A percentile compares a stretch with the other conserved stretches of the same genome.
phyloP scores from a whole-genome alignment of 2,113 vertebrate species.

The Stigmatopora nigra region DNA sequence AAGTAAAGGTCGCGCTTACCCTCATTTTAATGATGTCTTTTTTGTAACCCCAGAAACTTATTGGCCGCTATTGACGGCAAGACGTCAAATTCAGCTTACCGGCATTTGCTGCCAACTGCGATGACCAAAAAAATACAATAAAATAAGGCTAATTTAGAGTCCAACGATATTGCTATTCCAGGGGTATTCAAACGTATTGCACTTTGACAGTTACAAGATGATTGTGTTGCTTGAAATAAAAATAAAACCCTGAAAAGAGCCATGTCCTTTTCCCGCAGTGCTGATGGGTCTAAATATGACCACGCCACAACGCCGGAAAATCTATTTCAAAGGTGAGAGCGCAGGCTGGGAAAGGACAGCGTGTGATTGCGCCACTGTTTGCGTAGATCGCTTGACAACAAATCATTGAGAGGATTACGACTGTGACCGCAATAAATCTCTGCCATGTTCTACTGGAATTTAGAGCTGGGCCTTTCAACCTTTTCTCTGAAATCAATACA shows the following conservation, averaged over 20 bases:
- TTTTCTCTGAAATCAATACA: not conserved
- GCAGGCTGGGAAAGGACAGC: not conserved
- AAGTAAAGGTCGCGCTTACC: not conserved
- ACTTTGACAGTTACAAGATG: not conserved
- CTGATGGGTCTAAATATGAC: not conserved
- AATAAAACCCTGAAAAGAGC: not conserved
- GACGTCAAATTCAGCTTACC: no score
- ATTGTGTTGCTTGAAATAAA: not conserved
- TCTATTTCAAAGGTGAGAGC: constrained; percentile 2
- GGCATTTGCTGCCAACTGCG: no score
- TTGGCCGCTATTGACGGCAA: no score
- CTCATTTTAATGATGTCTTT: not conserved
- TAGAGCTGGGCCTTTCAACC: not conserved
- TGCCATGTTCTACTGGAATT: constrained; percentile 1
- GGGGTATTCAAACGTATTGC: no score
- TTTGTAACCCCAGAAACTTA: no score
- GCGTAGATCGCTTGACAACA: constrained; percentile 1
- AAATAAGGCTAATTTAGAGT: no score
- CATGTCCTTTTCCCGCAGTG: not conserved
- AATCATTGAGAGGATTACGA: constrained; percentile 5
- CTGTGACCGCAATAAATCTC: not conserved
- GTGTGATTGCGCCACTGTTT: constrained; percentile 5
- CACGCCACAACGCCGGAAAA: not conserved
- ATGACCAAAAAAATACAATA: no score
- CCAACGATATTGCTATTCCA: no score